Evolutionary conservation across 2,113 vertebrate genomes (phyloP), one percentile per base, ranked within the genome.

Genomic region (Myrmecophaga tridactyla): DNA sequence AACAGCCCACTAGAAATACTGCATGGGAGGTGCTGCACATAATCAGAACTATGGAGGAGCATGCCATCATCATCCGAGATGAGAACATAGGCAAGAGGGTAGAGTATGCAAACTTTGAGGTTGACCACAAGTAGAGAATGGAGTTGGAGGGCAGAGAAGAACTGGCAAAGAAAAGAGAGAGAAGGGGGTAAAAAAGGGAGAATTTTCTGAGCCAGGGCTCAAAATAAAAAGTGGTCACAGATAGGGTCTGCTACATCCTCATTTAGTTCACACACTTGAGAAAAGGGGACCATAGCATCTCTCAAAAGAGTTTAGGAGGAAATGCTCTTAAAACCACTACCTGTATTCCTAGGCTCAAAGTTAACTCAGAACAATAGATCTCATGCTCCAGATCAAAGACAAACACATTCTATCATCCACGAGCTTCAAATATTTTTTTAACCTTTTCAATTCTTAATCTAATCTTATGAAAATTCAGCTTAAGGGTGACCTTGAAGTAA

Each of bases 251-350:
- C 39, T 31, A 53, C 29, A 29, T 80, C 48, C 53, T 56, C 36
- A 18, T 53, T 41, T 92, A 31, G 39, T 46, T 87, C 25, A 62
- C 4, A 56, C 31, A 56, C 15, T 34, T 36, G 48, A 86, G 53
- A 48, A 85, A 78, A 78, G 12, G 39, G 9, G 31, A 46, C 17
- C 65, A 58, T 5, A 73, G 27, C 20, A 36, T 86, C 77, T 95
- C 62, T 94, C 48, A 91, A 77, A 75, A 93, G 23, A 31, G 69
- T 83, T 73, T 86, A 72, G 69, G 51, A 92, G 36, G 39, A 75
- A 87, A 78, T 18, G 34, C 29, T 83, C 27, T 91, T 76, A 77
- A 83, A 92, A 89, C 53, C 17, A 21, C 10, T 62, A 15, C 70
- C 15, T 17, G 43, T 73, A 23, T 81, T 15, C 5, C 6, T 56